These are phyloP conservation scores for Omphaloscelis lunosa DNA, from an alignment of 2,888 invertebrate genomes.

Conservation along the genomic window DNA sequence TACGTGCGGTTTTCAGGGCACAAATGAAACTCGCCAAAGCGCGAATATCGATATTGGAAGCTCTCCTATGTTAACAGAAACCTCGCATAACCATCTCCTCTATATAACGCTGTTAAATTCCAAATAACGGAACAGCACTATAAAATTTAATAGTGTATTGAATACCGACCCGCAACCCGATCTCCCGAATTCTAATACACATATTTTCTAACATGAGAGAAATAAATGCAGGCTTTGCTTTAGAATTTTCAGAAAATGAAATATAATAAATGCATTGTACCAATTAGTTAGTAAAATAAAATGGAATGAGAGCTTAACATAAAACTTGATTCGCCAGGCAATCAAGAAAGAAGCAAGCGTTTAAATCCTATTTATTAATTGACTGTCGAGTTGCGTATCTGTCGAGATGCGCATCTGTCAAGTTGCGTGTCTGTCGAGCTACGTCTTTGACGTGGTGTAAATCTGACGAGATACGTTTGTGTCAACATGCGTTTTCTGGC, in stretches of 20 bases:
- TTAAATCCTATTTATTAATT: too few relatives aligned
- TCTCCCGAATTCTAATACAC: constrained; percentile 15
- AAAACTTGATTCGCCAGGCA: background rate
- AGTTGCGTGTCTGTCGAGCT: too few relatives aligned
- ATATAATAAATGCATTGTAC: background rate
- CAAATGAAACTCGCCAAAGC: constrained; percentile 50
- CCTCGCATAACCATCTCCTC: constrained; percentile 26
- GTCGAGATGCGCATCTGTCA: too few relatives aligned
- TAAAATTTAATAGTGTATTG: constrained; percentile 51
- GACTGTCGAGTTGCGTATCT: too few relatives aligned
- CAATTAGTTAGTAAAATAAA: background rate
- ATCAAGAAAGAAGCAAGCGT: background rate
- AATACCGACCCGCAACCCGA: constrained; percentile 16
- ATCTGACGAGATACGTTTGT: too few relatives aligned
- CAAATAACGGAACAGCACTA: constrained; percentile 42
- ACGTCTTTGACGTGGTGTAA: too few relatives aligned
- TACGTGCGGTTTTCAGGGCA: constrained; percentile 44
- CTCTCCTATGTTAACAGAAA: constrained; percentile 36
- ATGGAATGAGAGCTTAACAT: background rate
- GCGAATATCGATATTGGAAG: constrained; percentile 56
- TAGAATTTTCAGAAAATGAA: background rate
- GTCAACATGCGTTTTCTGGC: too few relatives aligned
- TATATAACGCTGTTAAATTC: constrained; percentile 39
- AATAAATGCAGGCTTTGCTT: background rate
- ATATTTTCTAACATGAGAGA: constrained; percentile 20